A percentile compares a stretch with the other conserved stretches of the same genome.
Conservation (phyloP, 2,797 vertebrate genomes). For the Spatula clypeata region DNA sequence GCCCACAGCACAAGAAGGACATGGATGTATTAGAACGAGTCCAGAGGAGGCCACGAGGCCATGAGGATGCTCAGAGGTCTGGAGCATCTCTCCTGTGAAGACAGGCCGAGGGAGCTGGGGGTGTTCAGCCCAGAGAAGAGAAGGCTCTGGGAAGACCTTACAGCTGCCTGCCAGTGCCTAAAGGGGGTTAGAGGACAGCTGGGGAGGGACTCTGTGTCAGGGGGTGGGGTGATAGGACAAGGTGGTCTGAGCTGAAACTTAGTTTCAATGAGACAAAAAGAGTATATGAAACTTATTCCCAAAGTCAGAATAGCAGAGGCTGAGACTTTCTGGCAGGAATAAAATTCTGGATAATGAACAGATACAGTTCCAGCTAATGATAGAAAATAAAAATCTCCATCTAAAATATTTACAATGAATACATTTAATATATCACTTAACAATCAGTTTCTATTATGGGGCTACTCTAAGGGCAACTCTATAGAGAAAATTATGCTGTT, state of each 20-base stretch:
- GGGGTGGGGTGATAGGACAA: too few species aligned
- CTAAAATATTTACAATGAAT: not conserved
- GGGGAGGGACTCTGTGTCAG: too few species aligned
- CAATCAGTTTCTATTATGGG: not conserved
- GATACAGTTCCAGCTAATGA: not conserved
- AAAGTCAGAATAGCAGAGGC: not conserved
- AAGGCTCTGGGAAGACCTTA: too few species aligned
- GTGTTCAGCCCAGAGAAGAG: too few species aligned
- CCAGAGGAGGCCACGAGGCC: too few species aligned
- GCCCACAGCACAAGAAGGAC: too few species aligned
- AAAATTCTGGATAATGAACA: not conserved
- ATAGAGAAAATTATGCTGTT: not conserved
- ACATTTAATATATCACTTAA: not conserved
- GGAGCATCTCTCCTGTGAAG: too few species aligned
- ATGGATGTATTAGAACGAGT: too few species aligned
- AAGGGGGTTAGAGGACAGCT: too few species aligned
- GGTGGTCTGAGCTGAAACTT: not conserved
- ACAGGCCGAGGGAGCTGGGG: too few species aligned
- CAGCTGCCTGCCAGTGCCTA: too few species aligned
- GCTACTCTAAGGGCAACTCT: not conserved
- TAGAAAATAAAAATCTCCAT: not conserved
- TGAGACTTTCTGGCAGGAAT: not conserved
- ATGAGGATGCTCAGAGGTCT: too few species aligned
- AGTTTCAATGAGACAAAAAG: not conserved
- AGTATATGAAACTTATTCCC: not conserved